These are phyloP conservation scores for Conomelus anceps DNA, from an alignment of 2,888 invertebrate genomes.

Conservation along the genomic window DNA sequence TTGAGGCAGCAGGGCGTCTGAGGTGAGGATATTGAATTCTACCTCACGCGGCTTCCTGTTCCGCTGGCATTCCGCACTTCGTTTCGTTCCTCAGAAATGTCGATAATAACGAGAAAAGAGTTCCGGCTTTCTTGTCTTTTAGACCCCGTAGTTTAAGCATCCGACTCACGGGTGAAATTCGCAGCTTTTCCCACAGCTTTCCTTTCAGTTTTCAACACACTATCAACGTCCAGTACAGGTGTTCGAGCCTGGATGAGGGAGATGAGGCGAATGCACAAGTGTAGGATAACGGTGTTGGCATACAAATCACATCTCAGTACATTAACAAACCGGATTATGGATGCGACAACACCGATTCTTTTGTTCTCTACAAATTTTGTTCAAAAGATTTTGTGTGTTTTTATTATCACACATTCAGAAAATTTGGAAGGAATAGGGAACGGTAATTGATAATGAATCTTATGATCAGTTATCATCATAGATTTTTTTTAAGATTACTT, in stretches of 20 bases:
- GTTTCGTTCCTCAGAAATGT: not conserved
- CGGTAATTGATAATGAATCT: too few species aligned
- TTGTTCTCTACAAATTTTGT: not conserved
- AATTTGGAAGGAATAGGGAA: too few species aligned
- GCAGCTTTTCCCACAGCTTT: too few species aligned
- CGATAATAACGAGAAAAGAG: not conserved
- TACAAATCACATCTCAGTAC: not conserved
- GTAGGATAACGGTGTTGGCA: not conserved
- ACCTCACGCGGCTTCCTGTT: not conserved
- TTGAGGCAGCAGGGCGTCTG: not conserved
- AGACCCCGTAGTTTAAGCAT: not conserved
- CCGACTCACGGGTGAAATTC: not conserved
- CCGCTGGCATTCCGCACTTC: not conserved
- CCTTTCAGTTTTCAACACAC: not conserved
- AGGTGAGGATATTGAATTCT: not conserved
- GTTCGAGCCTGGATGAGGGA: not conserved
- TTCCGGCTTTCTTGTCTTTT: not conserved
- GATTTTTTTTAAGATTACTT: too few species aligned
- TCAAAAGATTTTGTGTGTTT: not conserved
- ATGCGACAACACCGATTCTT: not conserved
- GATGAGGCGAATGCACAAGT: not conserved
- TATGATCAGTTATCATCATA: too few species aligned
- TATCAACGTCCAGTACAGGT: not conserved
- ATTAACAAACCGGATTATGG: too few species aligned
- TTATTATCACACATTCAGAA: too few species aligned